These are phyloP conservation scores for Chouioia cunea DNA, from an alignment of 2,888 invertebrate species.

Conservation along the genomic window DNA sequence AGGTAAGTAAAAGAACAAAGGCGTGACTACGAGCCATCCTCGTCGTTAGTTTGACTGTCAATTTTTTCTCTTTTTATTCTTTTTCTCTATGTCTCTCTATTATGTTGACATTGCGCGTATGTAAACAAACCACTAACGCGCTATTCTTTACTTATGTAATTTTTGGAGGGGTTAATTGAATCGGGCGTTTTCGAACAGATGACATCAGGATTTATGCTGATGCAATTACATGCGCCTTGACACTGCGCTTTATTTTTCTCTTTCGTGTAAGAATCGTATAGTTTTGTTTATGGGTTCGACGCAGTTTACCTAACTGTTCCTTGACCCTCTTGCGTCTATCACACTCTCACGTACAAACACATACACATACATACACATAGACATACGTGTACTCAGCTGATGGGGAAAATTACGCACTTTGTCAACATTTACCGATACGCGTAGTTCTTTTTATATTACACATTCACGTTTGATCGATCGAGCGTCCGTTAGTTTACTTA, in stretches of 20 bases:
- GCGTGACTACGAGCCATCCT: not conserved
- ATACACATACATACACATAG: too few relatives aligned
- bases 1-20: conserved; percentile 75
- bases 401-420: not conserved
- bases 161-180: conserved; percentile 18
- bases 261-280: not conserved
- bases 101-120: conserved; percentile 58
- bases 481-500: not conserved
- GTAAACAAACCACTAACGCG: conserved; percentile 60
- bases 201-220: not conserved
- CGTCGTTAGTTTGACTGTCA: not conserved
- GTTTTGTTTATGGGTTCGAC: too few relatives aligned
- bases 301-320: conserved; percentile 25
- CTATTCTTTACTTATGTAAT: conserved; percentile 37
- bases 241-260: conserved; percentile 11
- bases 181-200: too few relatives aligned
- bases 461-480: conserved; percentile 3
- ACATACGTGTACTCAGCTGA: too few relatives aligned
- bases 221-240: not conserved
- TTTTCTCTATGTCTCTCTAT: conserved; percentile 52
- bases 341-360: too few relatives aligned
- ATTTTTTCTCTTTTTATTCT: conserved; percentile 14
- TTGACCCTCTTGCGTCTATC: conserved; percentile 23
- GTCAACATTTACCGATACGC: not conserved
- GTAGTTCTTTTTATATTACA: conserved; percentile 13